A percentile compares a stretch with the other conserved stretches of the same genome.
Evolutionary conservation across 2,113 vertebrate genomes (phyloP).

Genomic region (Tenrec ecaudatus): DNA sequence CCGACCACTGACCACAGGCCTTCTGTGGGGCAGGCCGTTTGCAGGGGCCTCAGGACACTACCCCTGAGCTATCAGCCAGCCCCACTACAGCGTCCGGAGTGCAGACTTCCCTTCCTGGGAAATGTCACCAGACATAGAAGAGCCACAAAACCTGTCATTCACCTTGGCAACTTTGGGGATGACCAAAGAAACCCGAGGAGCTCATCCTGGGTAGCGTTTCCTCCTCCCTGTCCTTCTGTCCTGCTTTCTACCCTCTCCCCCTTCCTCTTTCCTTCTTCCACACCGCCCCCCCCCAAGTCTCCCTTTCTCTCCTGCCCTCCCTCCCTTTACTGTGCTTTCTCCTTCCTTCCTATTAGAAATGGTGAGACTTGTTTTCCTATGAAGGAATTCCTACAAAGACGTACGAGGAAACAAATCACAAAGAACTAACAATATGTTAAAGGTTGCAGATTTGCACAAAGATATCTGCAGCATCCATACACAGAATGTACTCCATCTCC

Average conservation of each 20-base stretch:
- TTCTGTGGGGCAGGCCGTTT: too few relatives aligned
- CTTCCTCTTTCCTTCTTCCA: not conserved
- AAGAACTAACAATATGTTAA: not conserved
- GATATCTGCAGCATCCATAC: too few relatives aligned
- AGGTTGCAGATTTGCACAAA: not conserved
- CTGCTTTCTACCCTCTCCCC: not conserved
- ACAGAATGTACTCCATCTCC: not conserved
- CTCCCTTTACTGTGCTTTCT: not conserved
- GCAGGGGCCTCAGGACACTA: not conserved
- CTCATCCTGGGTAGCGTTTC: not conserved
- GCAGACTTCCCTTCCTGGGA: not conserved
- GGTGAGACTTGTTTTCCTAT: not conserved
- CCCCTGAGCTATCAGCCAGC: not conserved
- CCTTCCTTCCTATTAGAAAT: not conserved
- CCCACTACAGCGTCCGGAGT: rapidly evolving
- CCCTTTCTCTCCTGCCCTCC: not conserved
- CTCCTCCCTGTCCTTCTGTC: not conserved
- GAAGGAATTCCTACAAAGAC: not conserved
- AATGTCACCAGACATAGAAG: not conserved
- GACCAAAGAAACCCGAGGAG: slow-evolving; percentile 57
- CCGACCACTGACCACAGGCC: not conserved
- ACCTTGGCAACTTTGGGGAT: slow-evolving; percentile 57
- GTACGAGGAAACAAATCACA: not conserved
- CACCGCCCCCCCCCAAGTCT: too few relatives aligned
- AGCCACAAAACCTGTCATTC: slow-evolving; percentile 70